Conservation (phyloP, 2,888 invertebrate species). For the Cryptus viduatorius region DNA sequence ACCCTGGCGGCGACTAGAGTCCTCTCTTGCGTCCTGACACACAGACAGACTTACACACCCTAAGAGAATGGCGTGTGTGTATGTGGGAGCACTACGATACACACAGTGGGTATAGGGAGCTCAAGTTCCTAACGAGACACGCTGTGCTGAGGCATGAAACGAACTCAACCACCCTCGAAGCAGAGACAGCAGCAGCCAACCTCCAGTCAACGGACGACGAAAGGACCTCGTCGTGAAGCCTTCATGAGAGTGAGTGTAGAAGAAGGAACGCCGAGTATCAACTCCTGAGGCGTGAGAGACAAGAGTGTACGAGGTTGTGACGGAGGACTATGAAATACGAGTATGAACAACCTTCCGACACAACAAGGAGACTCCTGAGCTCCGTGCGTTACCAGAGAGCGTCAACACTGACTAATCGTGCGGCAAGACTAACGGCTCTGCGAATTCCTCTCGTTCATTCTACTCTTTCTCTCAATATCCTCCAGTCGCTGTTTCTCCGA, state of each 20-base stretch:
- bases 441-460: conserved; percentile 56
- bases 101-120: conserved; percentile 63
- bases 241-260: conserved; percentile 7
- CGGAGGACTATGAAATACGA: conserved; percentile 77
- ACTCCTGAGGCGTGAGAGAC: conserved; percentile 4
- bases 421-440: conserved; percentile 60
- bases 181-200: conserved; percentile 63
- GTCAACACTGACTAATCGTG: conserved; percentile 71
- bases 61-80: conserved; percentile 11
- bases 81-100: conserved; percentile 5
- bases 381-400: conserved; percentile 13
- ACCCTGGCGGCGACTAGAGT: conserved; percentile 51
- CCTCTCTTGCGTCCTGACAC: conserved; percentile 36
- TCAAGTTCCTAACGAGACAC: conserved; percentile 82
- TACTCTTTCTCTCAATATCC: not conserved
- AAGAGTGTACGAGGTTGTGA: conserved; percentile 52
- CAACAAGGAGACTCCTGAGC: conserved; percentile 31
- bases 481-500: not conserved
- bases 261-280: conserved; percentile 23
- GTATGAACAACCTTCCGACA: conserved; percentile 73
- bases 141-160: conserved; percentile 78
- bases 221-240: conserved; percentile 30
- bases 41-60: not conserved
- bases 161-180: conserved; percentile 77
- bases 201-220: conserved; percentile 5